Evolutionary conservation across 2,113 vertebrate genomes (phyloP).

Genomic region (Sphyrna mokarran): DNA sequence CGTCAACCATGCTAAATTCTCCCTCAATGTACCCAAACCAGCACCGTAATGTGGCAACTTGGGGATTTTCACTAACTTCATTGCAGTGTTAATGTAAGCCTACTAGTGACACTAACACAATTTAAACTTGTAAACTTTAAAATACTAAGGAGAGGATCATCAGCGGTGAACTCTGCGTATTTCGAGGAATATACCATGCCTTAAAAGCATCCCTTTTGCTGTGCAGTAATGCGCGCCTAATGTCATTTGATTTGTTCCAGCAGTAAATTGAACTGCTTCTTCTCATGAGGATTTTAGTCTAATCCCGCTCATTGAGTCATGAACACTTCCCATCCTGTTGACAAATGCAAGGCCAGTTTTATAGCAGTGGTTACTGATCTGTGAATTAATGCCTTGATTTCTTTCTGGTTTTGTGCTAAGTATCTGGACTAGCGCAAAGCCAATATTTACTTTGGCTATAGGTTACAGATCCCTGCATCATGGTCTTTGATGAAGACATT

Average conservation of each 20-base stretch:
- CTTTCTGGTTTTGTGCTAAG: slow-evolving; percentile 30
- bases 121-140: too few species aligned
- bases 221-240: background rate
- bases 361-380: background rate
- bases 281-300: background rate
- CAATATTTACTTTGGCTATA: slow-evolving; percentile 45
- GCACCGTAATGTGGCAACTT: too few species aligned
- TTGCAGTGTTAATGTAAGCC: too few species aligned
- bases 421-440: slow-evolving; percentile 41
- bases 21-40: too few species aligned
- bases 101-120: too few species aligned
- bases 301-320: background rate
- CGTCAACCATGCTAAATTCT: too few species aligned
- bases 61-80: too few species aligned
- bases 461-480: background rate
- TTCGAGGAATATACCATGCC: background rate
- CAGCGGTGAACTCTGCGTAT: background rate
- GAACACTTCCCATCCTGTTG: background rate
- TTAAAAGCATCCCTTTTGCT: background rate
- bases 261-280: background rate
- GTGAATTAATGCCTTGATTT: slow-evolving; percentile 40
- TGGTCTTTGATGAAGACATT: background rate
- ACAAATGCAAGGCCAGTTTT: background rate
- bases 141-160: too few species aligned
- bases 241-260: background rate